phyloP scores from a whole-genome alignment of 2,797 vertebrate genomes.

The Chaenodraco wilsoni region DNA sequence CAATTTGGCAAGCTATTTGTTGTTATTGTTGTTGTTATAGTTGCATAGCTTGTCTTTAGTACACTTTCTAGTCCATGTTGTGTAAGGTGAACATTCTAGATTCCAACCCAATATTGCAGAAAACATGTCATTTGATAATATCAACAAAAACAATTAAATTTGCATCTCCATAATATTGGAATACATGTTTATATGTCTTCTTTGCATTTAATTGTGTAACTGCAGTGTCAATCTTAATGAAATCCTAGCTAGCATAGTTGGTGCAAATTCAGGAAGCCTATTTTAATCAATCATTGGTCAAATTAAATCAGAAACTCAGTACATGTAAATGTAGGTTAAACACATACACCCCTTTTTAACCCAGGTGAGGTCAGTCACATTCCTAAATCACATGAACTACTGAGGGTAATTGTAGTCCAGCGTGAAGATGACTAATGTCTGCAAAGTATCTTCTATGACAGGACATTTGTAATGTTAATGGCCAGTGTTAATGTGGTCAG shows the following conservation, averaged over 20 bases:
- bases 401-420: slow-evolving; percentile 13
- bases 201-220: not conserved
- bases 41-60: not conserved
- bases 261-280: slow-evolving; percentile 2
- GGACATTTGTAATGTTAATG: slow-evolving; percentile 67
- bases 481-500: slow-evolving; percentile 60
- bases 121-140: not conserved
- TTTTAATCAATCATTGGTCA: slow-evolving; percentile 4
- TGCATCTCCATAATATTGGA: not conserved
- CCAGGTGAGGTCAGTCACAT: not conserved
- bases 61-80: not conserved
- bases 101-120: not conserved
- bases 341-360: not conserved
- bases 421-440: slow-evolving; percentile 51
- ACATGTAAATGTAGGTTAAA: not conserved
- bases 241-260: not conserved
- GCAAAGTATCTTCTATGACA: slow-evolving; percentile 43
- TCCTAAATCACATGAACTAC: slow-evolving; percentile 24
- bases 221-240: not conserved
- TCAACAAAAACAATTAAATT: not conserved
- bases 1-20: slow-evolving; percentile 18
- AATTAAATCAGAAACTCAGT: slow-evolving; percentile 4
- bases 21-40: slow-evolving; percentile 10
- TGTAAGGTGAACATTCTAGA: not conserved
- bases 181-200: not conserved